Conservation (phyloP, 2,888 invertebrate species). For the Lycocerus yunnanus region DNA sequence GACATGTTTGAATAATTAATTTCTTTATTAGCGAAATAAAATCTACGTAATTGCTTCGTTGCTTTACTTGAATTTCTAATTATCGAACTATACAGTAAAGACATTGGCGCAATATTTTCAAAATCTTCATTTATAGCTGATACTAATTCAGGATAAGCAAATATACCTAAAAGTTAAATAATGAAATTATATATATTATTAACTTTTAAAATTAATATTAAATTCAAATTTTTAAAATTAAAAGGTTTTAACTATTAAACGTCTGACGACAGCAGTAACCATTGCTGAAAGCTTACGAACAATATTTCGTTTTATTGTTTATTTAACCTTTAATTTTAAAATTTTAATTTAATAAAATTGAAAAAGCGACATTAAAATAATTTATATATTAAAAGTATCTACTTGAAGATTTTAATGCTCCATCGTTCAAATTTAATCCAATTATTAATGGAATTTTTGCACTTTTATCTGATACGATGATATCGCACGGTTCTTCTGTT, state of each 20-base stretch:
- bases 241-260: too few species aligned
- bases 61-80: background rate
- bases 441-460: background rate
- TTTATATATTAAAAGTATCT: background rate
- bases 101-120: background rate
- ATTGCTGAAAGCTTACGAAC: too few species aligned
- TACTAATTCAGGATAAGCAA: background rate
- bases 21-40: background rate
- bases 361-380: too few species aligned
- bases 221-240: too few species aligned
- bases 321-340: too few species aligned
- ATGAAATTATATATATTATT: too few species aligned
- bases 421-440: background rate
- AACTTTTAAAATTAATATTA: too few species aligned
- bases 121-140: background rate
- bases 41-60: background rate
- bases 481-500: background rate
- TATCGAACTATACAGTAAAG: background rate
- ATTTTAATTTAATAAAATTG: too few species aligned
- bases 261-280: too few species aligned
- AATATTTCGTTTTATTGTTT: too few species aligned
- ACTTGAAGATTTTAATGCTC: background rate
- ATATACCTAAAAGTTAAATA: background rate
- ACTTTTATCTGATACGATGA: background rate
- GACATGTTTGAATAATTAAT: background rate